Base-by-base conservation (phyloP, 2,797 vertebrate genomes). In the Uromys caudimaculatus region DNA sequence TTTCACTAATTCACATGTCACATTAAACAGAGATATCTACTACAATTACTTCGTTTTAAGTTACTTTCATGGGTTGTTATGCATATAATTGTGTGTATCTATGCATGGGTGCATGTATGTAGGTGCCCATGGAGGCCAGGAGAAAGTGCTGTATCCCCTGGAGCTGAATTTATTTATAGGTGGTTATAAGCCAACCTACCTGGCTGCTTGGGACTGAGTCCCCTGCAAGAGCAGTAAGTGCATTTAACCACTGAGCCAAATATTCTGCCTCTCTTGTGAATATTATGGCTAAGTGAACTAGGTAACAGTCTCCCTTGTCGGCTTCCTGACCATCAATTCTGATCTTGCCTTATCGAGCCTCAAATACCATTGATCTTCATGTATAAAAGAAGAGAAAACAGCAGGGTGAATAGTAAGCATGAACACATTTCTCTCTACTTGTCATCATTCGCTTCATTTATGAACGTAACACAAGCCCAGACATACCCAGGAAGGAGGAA, bases 1-100 rank as follows among this genome's bases (percentile, higher is more conserved):
- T 64, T 62, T 93, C 35, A 93, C 69, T 38, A 92, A 81, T 83
- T 73, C 32, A 90, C 29, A 82, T 94, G 78, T 64, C 16, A 64
- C 58, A 84, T 19, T 84, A 47, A 47, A 35, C 58, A 64, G 27
- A 47, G 17, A 1, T 84, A 62, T 62, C 27, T 82, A 64, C 35
- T 84, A 64, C 4, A 64, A 84, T 5, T 84, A 23, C 17, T 35
- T 78, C 19, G 29, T 16, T 62, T 27, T 84, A 62, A 62, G 44
- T 84, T 64, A 84, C 17, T 64, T 29, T 90, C 9, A 77, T 11
- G 21, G 56, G 75, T 94, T 89, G 32, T 62, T 54, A 76, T 47
- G 6, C 35, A 4, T 52, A 27, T n/a, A 86, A 38, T n/a, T 69
- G 1, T 54, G 21, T 52, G 13, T 69, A 52, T 56, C 4, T 41